Evolutionary conservation across 2,797 vertebrate species (phyloP).

Genomic region (Catostomus latipinnis): DNA sequence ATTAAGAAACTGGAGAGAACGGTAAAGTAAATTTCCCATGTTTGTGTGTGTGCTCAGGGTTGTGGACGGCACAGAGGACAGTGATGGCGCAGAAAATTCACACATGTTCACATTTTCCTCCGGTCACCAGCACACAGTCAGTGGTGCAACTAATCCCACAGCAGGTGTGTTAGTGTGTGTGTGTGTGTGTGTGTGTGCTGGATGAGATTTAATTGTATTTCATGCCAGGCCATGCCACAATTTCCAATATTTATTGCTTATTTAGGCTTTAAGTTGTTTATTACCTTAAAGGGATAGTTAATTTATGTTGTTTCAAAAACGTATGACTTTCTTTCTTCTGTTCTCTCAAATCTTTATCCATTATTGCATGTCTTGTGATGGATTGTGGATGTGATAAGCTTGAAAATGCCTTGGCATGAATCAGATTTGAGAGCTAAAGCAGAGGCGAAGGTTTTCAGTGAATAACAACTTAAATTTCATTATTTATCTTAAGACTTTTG

Average conservation of each 20-base stretch:
- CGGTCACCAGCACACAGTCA: constrained; percentile 59
- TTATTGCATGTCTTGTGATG: too few relatives aligned
- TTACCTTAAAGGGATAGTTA: neutral
- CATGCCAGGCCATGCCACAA: neutral
- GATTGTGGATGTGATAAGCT: too few relatives aligned
- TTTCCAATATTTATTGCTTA: neutral
- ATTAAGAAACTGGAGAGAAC: neutral
- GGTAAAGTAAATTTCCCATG: neutral
- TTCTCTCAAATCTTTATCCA: too few relatives aligned
- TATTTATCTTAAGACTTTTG: too few relatives aligned
- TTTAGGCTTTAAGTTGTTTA: neutral
- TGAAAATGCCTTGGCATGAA: too few relatives aligned
- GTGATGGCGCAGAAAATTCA: constrained; percentile 63
- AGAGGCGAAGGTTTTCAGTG: too few relatives aligned
- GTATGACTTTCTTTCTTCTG: too few relatives aligned
- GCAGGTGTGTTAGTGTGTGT: constrained; percentile 64
- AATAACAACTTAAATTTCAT: too few relatives aligned
- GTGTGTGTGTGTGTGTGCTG: neutral
- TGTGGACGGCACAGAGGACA: constrained; percentile 79
- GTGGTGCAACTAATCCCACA: constrained; percentile 62
- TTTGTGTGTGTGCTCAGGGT: constrained; percentile 66
- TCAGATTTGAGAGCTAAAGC: too few relatives aligned
- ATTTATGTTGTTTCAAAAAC: too few relatives aligned
- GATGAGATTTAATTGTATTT: too few relatives aligned
- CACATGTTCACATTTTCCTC: constrained; percentile 70